Base-by-base conservation (phyloP, 2,113 vertebrate genomes). In the Miniopterus natalensis region DNA sequence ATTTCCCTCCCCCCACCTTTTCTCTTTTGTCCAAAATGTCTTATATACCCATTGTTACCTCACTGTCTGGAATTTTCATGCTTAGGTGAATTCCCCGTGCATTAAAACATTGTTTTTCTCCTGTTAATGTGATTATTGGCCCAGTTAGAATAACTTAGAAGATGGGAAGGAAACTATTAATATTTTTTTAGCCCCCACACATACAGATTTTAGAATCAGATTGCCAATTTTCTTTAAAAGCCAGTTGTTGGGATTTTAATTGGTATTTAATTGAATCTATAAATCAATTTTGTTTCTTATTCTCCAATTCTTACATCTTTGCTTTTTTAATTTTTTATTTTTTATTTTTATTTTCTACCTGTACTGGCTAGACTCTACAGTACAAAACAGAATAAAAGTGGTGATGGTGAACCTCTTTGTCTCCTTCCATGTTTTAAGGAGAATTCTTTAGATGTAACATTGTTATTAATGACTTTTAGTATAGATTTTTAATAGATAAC, bases 261-360 rank as follows among this genome's bases (percentile, higher is more conserved):
- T 36, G 36, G 36, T 36, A 36, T 36, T 36, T 49, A 71, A 51
- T 75, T 94, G 36, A 90, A n/a, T 18, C 0, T 75, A 59, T 29
- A 86, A 57, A 70, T 77, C 8, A 90, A 49, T 87, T 70, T 61
- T 81, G 9, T 81, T 96, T 86, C 23, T 40, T 59, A 31, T 84
- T 75, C 84, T 94, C 18, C 55, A 90, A 29, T 90, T 90, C 9
- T 73, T 86, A 53, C 2, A 90, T 7, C 1, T n/a, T 71, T 8
- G 9, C 81, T 36, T 75, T 45, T 45, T n/a, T n/a, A n/a, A n/a
- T n/a, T n/a, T n/a, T n/a, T n/a, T n/a, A n/a, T n/a, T n/a, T n/a
- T n/a, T n/a, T n/a, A n/a, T n/a, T n/a, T 23, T 89, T 21, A 63
- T 36, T 75, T 45, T 45, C 66, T 68, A 27, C 61, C 29, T 63